Percentiles rank a stretch among this genome's conserved stretches.
Evolutionary conservation across 1,140 invertebrate species (phyloP).

Genomic region (Ceratosolen fusciceps): DNA sequence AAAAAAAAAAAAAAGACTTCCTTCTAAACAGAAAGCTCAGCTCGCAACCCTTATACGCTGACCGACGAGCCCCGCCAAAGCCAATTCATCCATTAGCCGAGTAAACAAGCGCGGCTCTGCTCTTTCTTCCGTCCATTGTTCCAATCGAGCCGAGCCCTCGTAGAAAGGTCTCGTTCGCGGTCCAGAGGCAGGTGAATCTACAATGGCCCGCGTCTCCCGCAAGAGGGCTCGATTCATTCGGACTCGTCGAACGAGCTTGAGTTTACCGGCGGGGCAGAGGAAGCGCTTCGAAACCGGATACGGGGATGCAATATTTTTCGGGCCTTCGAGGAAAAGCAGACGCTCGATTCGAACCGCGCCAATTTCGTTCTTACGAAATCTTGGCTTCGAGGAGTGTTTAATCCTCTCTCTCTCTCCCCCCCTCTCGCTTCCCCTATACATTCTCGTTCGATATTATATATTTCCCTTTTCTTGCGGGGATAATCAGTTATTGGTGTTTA

Average conservation of each 20-base stretch:
- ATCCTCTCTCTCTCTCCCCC: too few species aligned
- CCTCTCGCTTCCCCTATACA: too few species aligned
- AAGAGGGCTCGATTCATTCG: constrained; percentile 56
- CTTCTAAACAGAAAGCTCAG: neutral
- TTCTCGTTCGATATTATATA: neutral
- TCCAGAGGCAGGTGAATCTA: constrained; percentile 57
- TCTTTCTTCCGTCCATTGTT: neutral
- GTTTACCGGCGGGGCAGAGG: neutral
- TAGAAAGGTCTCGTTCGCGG: neutral
- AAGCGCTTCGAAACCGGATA: constrained; percentile 20
- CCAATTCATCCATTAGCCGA: constrained; percentile 35
- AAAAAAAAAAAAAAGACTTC: too few species aligned
- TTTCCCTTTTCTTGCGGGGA: neutral
- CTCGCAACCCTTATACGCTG: neutral
- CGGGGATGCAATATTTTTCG: constrained; percentile 13
- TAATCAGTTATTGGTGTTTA: too few species aligned
- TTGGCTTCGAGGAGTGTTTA: neutral
- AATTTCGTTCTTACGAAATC: neutral
- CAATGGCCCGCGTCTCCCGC: constrained; percentile 34
- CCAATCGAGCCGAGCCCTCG: neutral
- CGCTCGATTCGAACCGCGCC: neutral
- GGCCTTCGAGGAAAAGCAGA: neutral
- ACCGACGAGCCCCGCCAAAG: neutral
- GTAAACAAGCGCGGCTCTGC: neutral
- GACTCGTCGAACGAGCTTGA: constrained; percentile 1